These are phyloP conservation scores for human (Homo sapiens) DNA, from an alignment of 2,113 vertebrate species.

Conservation along the genomic window GRCh38 chr11:106679501-106680000, in stretches of 20 bases:
- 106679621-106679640: background rate
- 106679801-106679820: conserved; percentile 46
- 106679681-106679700: background rate
- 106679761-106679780: conserved; percentile 45
- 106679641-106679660: background rate
- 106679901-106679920: background rate
- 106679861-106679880: conserved; percentile 55
- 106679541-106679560: background rate
- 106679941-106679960: conserved; percentile 36
- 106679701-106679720: conserved; percentile 36
- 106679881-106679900: conserved; percentile 58
- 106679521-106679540: background rate
- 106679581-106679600: background rate
- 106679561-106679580: background rate
- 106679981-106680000: conserved; percentile 66
- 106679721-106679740: background rate
- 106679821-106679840: conserved; percentile 44
- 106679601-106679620: background rate
- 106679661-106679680: background rate
- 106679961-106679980: background rate
- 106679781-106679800: conserved; percentile 49
- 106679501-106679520: background rate
- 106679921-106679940: conserved; percentile 42
- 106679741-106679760: background rate
- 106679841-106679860: conserved; percentile 63